A percentile compares a stretch with the other conserved stretches of the same genome.
These are phyloP conservation scores for Chrysochloris asiatica DNA, from an alignment of 2,113 vertebrate genomes.

Conservation along the genomic window DNA sequence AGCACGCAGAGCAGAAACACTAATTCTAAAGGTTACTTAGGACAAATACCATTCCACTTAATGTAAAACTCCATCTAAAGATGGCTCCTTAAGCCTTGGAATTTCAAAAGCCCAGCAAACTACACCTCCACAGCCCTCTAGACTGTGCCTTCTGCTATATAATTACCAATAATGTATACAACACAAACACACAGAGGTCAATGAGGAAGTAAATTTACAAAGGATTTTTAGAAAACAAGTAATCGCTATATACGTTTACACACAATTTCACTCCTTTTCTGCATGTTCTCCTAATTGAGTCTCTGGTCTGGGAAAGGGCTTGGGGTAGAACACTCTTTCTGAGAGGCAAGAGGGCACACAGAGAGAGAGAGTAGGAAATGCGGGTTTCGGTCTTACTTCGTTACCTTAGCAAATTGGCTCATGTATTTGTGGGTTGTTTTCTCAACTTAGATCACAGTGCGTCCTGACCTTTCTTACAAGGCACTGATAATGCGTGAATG, in stretches of 20 bases:
- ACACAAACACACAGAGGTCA: neutral
- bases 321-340: neutral
- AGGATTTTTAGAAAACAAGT: neutral
- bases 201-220: neutral
- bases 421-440: neutral
- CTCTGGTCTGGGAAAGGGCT: neutral
- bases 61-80: no score
- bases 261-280: neutral
- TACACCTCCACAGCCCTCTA: neutral
- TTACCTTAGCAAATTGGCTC: neutral
- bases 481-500: neutral
- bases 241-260: neutral
- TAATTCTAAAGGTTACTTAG: neutral
- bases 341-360: neutral
- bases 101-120: neutral
- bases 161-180: neutral
- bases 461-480: neutral
- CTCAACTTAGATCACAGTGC: neutral
- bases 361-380: neutral
- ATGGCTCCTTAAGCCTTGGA: neutral
- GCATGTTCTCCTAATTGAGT: neutral
- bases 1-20: no score
- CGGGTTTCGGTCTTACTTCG: neutral
- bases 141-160: neutral
- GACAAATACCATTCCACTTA: no score